Conservation (phyloP, 2,113 vertebrate species). For the Danionella cerebrum region DNA sequence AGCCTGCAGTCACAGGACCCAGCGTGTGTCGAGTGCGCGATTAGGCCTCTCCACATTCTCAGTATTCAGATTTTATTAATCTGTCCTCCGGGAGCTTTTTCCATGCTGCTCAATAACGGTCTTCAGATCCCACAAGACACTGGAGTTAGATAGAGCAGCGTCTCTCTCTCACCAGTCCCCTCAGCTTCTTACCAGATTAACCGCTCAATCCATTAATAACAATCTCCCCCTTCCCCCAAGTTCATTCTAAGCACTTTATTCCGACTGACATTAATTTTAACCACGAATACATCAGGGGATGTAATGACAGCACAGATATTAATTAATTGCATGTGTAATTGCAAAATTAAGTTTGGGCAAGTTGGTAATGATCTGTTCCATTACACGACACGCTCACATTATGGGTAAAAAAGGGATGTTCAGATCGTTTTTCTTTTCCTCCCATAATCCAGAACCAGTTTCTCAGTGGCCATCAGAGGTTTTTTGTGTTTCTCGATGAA, state of each 20-base stretch:
- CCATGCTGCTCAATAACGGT: conserved; percentile 40
- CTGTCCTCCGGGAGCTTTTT: conserved; percentile 50
- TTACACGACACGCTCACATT: conserved; percentile 57
- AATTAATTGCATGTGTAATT: conserved; percentile 81
- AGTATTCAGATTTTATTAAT: conserved; percentile 58
- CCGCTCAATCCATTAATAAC: conserved; percentile 69
- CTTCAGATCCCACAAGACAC: conserved; percentile 39
- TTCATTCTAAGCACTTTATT: conserved; percentile 72
- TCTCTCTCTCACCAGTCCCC: conserved; percentile 22
- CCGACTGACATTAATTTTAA: conserved; percentile 57
- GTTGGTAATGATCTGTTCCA: conserved; percentile 74
- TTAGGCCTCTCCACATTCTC: conserved; percentile 39
- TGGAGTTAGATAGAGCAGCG: conserved; percentile 33
- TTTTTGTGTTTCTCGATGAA: conserved; percentile 65
- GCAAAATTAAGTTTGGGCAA: conserved; percentile 76
- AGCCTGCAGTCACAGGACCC: not conserved
- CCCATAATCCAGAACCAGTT: conserved; percentile 61
- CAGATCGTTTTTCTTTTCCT: conserved; percentile 35
- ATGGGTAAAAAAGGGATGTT: no score
- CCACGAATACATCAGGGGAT: conserved; percentile 66
- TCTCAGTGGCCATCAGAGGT: conserved; percentile 49
- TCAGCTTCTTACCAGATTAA: conserved; percentile 66
- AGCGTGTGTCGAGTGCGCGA: conserved; percentile 12
- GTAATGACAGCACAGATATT: conserved; percentile 77
- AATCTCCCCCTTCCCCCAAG: conserved; percentile 52